Evolutionary conservation across 2,113 vertebrate genomes (phyloP).

Genomic region (Chloroceryle aenea): DNA sequence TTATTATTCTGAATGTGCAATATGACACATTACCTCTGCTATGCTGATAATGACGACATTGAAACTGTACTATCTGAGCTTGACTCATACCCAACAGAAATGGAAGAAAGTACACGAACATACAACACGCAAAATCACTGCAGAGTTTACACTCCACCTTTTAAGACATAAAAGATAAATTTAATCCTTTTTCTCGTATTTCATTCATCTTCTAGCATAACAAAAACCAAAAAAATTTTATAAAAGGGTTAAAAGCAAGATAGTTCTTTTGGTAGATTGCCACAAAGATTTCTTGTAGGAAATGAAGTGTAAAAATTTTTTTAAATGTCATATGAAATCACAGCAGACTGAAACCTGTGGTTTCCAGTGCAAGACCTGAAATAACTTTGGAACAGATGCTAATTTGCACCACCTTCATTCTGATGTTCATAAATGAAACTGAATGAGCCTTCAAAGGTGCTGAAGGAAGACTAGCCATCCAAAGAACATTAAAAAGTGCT

Average conservation of each 20-base stretch:
- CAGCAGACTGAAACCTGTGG: constrained; percentile 51
- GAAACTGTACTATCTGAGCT: background rate
- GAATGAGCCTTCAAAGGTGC: background rate
- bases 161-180: background rate
- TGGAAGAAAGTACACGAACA: background rate
- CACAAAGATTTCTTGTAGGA: constrained; percentile 48
- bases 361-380: constrained; percentile 56
- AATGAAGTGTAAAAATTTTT: constrained; percentile 58
- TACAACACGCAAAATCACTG: background rate
- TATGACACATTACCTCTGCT: background rate
- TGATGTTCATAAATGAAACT: constrained; percentile 12
- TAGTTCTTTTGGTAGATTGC: constrained; percentile 31
- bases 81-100: background rate
- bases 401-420: constrained; percentile 30
- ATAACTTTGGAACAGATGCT: constrained; percentile 31
- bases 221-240: constrained; percentile 30
- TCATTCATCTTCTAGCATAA: constrained; percentile 23
- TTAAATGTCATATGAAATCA: constrained; percentile 65
- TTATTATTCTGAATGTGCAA: background rate
- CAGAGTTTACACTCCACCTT: background rate
- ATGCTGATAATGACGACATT: background rate
- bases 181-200: background rate
- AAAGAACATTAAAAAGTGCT: background rate
- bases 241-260: constrained; percentile 43
- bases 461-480: background rate